Conservation (phyloP, 2,797 vertebrate genomes). For the Somateria mollissima region DNA sequence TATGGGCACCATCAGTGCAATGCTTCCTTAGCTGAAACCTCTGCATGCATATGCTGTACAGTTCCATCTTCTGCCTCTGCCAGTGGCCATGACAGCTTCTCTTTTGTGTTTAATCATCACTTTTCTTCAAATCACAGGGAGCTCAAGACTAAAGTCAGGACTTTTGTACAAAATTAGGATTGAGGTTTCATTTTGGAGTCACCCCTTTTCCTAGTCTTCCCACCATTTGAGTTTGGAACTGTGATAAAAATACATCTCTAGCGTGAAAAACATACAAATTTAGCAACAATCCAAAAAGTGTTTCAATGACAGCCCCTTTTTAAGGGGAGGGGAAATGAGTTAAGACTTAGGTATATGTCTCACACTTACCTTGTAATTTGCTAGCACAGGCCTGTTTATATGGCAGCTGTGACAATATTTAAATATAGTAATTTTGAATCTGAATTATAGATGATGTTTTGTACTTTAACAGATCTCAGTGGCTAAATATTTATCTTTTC, state of each 20-base stretch:
- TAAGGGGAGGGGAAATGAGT: neutral
- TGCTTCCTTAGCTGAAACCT: neutral
- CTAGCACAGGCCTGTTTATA: neutral
- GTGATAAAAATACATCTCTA: neutral
- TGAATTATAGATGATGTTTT: constrained; percentile 64
- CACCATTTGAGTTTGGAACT: neutral
- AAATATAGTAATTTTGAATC: constrained; percentile 46
- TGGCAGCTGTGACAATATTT: constrained; percentile 38
- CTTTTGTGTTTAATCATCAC: neutral
- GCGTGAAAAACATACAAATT: neutral
- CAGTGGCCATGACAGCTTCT: neutral
- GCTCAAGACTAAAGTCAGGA: neutral
- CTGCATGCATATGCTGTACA: accelerated
- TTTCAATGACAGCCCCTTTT: neutral
- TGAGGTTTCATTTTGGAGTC: neutral
- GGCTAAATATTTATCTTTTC: constrained; percentile 60
- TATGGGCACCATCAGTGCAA: accelerated
- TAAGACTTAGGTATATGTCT: neutral
- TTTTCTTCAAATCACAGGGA: neutral
- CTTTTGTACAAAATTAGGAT: neutral
- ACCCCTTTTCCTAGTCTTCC: neutral
- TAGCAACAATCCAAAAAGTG: neutral
- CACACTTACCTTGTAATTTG: constrained; percentile 20
- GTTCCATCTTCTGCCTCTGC: neutral
- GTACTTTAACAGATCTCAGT: constrained; percentile 25